Conservation (phyloP, 2,888 invertebrate species). For the Ceraclea dissimilis region DNA sequence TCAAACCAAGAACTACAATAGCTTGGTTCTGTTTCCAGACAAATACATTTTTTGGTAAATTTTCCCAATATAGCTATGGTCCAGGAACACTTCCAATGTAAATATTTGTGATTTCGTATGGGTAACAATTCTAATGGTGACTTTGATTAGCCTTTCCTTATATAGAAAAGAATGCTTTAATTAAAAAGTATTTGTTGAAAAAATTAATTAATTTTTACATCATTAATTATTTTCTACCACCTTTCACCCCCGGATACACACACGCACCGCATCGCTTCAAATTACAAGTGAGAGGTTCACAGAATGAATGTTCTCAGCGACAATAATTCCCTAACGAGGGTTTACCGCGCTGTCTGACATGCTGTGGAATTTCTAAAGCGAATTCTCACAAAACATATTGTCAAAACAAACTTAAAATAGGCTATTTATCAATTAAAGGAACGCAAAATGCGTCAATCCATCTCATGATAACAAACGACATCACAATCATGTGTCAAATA, state of each 20-base stretch:
- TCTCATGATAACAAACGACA: background rate
- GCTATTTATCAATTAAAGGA: conserved; percentile 4
- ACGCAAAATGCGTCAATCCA: background rate
- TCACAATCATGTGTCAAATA: background rate
- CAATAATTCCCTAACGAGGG: conserved; percentile 13
- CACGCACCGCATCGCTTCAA: background rate
- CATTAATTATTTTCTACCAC: background rate
- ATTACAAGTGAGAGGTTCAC: background rate
- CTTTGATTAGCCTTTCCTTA: no score
- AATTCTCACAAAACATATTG: conserved; percentile 9
- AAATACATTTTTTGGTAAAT: no score
- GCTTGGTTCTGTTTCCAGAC: no score
- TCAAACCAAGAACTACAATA: no score
- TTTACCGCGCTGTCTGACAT: conserved; percentile 2
- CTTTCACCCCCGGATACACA: background rate
- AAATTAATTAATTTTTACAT: background rate
- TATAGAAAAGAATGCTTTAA: no score
- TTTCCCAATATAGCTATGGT: no score
- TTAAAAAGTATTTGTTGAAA: background rate
- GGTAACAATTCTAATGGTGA: no score
- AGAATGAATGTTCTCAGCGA: conserved; percentile 8
- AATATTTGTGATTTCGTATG: no score
- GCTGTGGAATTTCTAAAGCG: conserved; percentile 3
- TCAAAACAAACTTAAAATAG: conserved; percentile 6
- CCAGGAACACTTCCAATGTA: no score